Base-by-base conservation (phyloP, 2,797 vertebrate genomes). In the Glossophaga mutica region DNA sequence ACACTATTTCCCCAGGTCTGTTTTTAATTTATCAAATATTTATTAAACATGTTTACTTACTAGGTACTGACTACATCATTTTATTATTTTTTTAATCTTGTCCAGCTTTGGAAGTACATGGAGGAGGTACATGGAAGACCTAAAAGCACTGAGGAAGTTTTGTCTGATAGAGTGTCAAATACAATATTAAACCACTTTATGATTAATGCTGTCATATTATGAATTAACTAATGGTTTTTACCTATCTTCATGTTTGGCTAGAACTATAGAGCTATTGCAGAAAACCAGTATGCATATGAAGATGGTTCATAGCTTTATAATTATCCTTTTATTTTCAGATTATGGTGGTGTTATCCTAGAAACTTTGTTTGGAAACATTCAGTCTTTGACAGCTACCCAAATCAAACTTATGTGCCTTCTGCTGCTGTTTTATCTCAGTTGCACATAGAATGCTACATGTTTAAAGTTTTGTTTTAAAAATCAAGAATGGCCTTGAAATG, bases 21-120 rank as follows among this genome's bases (percentile, higher is more conserved):
- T n/a, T 92, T 96, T 93, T 71, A 18, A 77, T 85, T 92, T 65
- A 73, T 67, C 42, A 88, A 95, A 68, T 84, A 82, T 82, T 74
- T 90, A 68, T 70, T 90, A 88, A 91, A n/a, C 9, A 59, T 11
- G 7, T 71, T 94, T 67, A 68, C 26, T 14, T 62, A 74, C 46
- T 44, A 84, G 42, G 16, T 79, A 78, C 0, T 83, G 52, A 65
- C 9, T 5, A 57, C 67, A 87, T 77, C 4, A 50, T 78, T 92
- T 94, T 48, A 95, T 86, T 79, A 76, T 32, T 86, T 42, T 24
- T 37, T 32, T 46, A 11, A 67, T 78, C 16, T 34, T 62, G 8
- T 87, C 2, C 59, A 52, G 77, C 10, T 77, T 34, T 70, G 29
- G n/a, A 94, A 52, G 18, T 77, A 57, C 44, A 42, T 94, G n/a